Base-by-base conservation (phyloP, 1,140 invertebrate genomes). In the Portunus trituberculatus region DNA sequence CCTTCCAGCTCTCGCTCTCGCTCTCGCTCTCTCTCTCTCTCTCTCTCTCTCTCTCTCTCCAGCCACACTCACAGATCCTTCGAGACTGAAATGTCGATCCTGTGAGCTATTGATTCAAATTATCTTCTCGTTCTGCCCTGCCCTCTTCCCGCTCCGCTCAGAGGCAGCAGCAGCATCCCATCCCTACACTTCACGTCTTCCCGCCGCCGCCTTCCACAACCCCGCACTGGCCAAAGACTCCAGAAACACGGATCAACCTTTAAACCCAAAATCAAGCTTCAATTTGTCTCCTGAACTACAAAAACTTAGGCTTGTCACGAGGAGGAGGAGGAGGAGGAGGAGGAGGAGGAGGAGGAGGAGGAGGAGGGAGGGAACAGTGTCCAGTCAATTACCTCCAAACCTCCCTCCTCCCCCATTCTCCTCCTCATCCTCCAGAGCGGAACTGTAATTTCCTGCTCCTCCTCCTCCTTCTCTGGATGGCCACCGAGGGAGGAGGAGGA, bases 401-500 rank as follows among this genome's bases (percentile, higher is more conserved):
- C 29, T 29, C 52, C 28, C 45, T 82, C 76, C 52, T 25, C 12
- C 52, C 46, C 31, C 76, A 82, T 92, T 82, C 59, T 39, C 91
- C 31, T 31, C 89, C 46, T 29, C 89, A 16, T 25, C 59, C 45
- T 91, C 90, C 31, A 28, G 46, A 91, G 46, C 90, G 90, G 90
- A 91, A 91, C 90, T 91, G 90, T 91, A 91, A 91, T 91, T 91
- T 91, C 90, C 90, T 91, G 31, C 90, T 91, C 90, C 52, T 91
- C 52, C 67, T 76, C 67, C 67, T 76, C 67, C 67, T 76, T 25
- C 67, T 76, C 67, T 10, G 45, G 31, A 82, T 1, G 46, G 87
- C n/a, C 48, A 48, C 7, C 82, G n/a, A 29, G 84, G 46, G n/a
- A 86, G 48, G 28, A 39, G 84, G 52, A 46, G 93, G 31, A 28